Base-by-base conservation (phyloP, 2,113 vertebrate genomes). In the Cottus gobio region DNA sequence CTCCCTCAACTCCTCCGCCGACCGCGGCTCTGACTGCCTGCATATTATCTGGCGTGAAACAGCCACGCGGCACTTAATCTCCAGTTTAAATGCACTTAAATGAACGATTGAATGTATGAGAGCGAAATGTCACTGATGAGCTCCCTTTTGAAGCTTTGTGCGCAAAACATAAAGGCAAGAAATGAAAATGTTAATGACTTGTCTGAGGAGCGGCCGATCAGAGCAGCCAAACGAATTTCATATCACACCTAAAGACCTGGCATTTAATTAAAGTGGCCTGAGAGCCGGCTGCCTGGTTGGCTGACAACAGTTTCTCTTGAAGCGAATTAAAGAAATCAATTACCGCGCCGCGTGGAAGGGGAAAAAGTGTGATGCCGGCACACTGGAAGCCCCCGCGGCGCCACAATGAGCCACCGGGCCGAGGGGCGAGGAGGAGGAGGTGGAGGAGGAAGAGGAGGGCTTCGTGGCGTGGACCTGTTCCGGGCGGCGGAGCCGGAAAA, bases 261-360 rank as follows among this genome's bases (percentile, higher is more conserved):
- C 93, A 90, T 93, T 93, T 94, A 91, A 93, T 94, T 93, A 94
- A 93, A 91, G 93, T 86, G 89, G 88, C 87, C 90, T 90, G 90
- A 91, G 90, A 91, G 92, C 93, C 84, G 87, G 84, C 89, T 77
- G 93, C 91, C 86, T 88, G 90, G 60, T 90, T 77, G 85, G 85
- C 90, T 92, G 91, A 93, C 93, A 93, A 93, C 87, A 84, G 79
- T 80, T 93, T 90, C 89, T 91, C 92, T 93, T 87, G 83, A 89
- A 90, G 90, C 90, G 91, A 91, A 93, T 94, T 93, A 93, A 93
- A 93, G 91, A 93, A 93, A 94, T 94, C 91, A 94, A 93, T 93
- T 93, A 94, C 89, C 66, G 87, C 79, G 87, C 80, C 46, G 83
- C 83, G 86, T 75, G 87, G 12, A 42, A 42, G 39, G 6, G 39